Evolutionary conservation across 1,140 invertebrate genomes (phyloP), one percentile per base, ranked within the genome.

Genomic region (Coenobita brevimanus): DNA sequence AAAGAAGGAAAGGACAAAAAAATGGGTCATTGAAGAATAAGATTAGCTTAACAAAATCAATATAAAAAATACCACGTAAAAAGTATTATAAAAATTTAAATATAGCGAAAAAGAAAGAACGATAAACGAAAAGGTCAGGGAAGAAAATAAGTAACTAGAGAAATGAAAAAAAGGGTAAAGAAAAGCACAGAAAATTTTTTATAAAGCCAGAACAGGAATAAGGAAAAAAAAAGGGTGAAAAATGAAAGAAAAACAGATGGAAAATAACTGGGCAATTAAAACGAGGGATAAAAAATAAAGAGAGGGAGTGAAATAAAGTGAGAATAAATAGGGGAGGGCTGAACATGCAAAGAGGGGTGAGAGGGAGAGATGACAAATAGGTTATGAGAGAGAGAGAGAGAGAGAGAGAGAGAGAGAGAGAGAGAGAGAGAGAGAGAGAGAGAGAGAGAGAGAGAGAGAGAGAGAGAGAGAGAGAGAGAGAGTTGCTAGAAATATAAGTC

Each of bases 361-460:
- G 64, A 69, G 27, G 8, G 27, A 69, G 64, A 15, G 64, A 69
- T 13, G 8, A 15, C 24, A 36, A 2, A n/a, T n/a, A 15, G 13
- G 3, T 3, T 3, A 1, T 4, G 38, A 41, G 17, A 3, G 33
- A 3, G 10, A 1, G 33, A 38, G 2, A 13, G 36, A 41, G 38
- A 41, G 36, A 36, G 21, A 41, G 33, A 36, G 38, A 15, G n/a
- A 38, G 8, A 81, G 60, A 57, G 57, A 81, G 57, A 81, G 57
- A 81, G 46, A 80, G 57, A 60, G 36, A 43, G 33, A 71, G 60
- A 71, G 60, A 67, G 17, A 69, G 80, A 24, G 24, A 67, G 60
- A 46, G 62, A 60, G 62, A 69, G 60, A 57, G 57, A 46, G n/a
- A 21, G 60, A 36, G 4, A 24, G 33, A 33, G n/a, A 82, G 36